Evolutionary conservation across 2,888 invertebrate species (phyloP).

Genomic region (Pollenia griseotomentosa): DNA sequence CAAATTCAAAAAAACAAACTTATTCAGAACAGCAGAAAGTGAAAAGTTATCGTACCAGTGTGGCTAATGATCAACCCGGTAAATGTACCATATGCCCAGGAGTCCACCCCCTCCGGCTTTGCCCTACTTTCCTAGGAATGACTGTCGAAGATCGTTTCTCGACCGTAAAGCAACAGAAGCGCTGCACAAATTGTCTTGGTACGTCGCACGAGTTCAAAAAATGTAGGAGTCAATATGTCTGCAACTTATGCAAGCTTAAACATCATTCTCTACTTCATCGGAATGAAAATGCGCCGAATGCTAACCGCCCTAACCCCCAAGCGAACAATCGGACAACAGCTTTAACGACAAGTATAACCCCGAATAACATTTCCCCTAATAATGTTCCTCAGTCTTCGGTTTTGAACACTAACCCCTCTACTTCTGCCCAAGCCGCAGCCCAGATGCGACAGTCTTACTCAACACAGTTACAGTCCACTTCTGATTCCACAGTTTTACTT

Average conservation of each 20-base stretch:
- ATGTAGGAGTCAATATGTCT: conserved; percentile 30
- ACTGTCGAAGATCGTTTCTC: conserved; percentile 28
- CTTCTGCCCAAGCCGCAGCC: conserved; percentile 3
- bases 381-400: background rate
- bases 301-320: too few relatives aligned
- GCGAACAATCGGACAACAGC: background rate
- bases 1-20: background rate
- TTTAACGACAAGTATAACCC: background rate
- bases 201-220: conserved; percentile 14
- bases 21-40: background rate
- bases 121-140: conserved; percentile 14
- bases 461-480: conserved; percentile 33
- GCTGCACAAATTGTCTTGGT: conserved; percentile 28
- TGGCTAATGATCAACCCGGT: background rate
- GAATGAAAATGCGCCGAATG: too few relatives aligned
- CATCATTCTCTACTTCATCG: conserved; percentile 14
- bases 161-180: background rate
- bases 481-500: background rate
- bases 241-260: conserved; percentile 14
- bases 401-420: background rate
- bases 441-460: conserved; percentile 3
- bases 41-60: conserved; percentile 6
- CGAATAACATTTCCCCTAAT: background rate
- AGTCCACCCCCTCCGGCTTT: background rate
- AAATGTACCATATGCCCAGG: background rate